Base-by-base conservation (phyloP, 2,888 invertebrate species). In the Perdita meconis region DNA sequence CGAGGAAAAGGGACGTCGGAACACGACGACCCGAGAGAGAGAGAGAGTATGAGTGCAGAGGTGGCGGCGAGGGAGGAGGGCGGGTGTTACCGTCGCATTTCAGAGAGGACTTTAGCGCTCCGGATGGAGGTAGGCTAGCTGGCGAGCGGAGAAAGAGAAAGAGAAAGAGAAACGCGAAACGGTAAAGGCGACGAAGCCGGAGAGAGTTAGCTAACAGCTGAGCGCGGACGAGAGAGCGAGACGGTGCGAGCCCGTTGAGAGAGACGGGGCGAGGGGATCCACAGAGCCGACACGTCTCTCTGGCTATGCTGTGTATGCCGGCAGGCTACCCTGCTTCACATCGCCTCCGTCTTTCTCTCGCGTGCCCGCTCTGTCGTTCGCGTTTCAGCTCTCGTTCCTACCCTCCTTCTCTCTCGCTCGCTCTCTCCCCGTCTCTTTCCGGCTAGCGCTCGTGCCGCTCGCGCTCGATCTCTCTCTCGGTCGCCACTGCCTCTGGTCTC, bases 81-180 rank as follows among this genome's bases (percentile, higher is more conserved):
- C 68, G 85, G 83, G 88, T 87, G 86, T 89, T 88, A 89, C 89
- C 88, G 89, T 90, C 89, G 89, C 89, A 87, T 90, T 90, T 90
- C 87, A 90, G 89, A 88, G 90, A 88, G 89, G 87, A 90, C 88
- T 89, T 88, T 88, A 84, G 86, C 87, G 87, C 83, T 87, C 78
- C 79, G 84, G 83, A 86, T 85, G 87, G 85, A 86, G 88, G 85
- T 87, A 83, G 86, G 82, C 83, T 83, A 85, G 88, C 84, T 75
- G 86, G 78, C 70, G 84, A 84, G 84, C 83, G 70, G 80, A 74
- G 82, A 68, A 71, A 47, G 30, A 30, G 30, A 68, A 71, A 47
- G 30, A 30, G 30, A 30, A 30, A 30, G 76, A 68, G 67, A 75
- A 63, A 80, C 82, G 66, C 72, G 71, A 71, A 63, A 55, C 44